Evolutionary conservation across 2,113 vertebrate species (phyloP).

Genomic region (Centropus bengalensis): DNA sequence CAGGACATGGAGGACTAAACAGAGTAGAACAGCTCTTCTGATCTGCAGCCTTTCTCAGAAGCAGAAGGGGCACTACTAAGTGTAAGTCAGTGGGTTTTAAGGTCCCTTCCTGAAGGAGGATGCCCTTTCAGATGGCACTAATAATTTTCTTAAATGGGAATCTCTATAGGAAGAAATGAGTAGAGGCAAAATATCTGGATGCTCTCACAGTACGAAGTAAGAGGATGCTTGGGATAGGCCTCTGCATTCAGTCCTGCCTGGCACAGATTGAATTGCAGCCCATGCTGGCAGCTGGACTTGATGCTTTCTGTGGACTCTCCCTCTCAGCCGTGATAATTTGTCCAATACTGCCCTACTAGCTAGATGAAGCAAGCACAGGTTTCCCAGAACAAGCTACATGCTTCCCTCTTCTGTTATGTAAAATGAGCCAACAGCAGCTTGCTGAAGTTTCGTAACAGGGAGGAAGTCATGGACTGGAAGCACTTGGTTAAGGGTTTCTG

Average conservation of each 20-base stretch:
- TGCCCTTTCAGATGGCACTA: background rate
- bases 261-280: background rate
- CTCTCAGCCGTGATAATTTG: background rate
- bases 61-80: background rate
- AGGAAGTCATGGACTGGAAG: background rate
- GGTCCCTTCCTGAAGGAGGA: background rate
- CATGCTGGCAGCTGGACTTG: background rate
- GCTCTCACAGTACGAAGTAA: background rate
- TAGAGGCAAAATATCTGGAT: background rate
- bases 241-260: background rate
- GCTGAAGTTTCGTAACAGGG: background rate
- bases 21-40: background rate
- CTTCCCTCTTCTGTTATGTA: background rate
- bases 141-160: background rate
- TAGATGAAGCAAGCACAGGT: background rate
- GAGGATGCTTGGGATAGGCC: background rate
- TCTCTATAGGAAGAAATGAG: background rate
- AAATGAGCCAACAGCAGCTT: background rate
- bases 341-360: background rate
- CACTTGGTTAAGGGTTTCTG: background rate
- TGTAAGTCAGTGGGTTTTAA: background rate
- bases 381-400: background rate
- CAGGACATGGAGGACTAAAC: background rate
- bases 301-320: background rate
- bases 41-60: background rate